phyloP scores from a whole-genome alignment of 2,888 invertebrate species.

The Piscicola geometra region DNA sequence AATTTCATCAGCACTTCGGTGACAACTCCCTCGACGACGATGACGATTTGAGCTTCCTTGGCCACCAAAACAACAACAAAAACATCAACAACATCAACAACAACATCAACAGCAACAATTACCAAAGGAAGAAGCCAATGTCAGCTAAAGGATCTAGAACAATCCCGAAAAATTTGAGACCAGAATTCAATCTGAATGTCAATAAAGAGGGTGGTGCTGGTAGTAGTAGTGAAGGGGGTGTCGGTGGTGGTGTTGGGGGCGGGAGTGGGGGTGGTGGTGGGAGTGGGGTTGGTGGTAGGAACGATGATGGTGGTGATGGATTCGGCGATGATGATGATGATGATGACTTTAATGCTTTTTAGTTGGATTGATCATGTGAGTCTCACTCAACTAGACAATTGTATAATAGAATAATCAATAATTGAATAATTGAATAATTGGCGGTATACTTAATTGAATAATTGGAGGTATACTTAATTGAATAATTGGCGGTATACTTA shows the following conservation, averaged over 20 bases:
- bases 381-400: no score
- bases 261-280: neutral
- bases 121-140: slow-evolving; percentile 6
- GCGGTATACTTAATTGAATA: no score
- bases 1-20: neutral
- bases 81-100: neutral
- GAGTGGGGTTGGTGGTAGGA: neutral
- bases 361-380: no score
- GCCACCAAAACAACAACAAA: neutral
- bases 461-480: no score
- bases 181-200: neutral
- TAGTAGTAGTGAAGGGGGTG: neutral
- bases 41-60: neutral
- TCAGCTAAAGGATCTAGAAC: slow-evolving; percentile 2
- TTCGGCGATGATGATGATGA: neutral
- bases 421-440: no score
- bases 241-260: neutral
- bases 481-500: no score
- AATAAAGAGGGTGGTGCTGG: neutral
- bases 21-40: neutral
- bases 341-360: slow-evolving; percentile 14
- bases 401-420: no score
- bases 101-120: neutral
- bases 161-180: neutral
- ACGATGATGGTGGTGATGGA: neutral